Base-by-base conservation (phyloP, 2,797 vertebrate species). In the Gallinago solitaria region DNA sequence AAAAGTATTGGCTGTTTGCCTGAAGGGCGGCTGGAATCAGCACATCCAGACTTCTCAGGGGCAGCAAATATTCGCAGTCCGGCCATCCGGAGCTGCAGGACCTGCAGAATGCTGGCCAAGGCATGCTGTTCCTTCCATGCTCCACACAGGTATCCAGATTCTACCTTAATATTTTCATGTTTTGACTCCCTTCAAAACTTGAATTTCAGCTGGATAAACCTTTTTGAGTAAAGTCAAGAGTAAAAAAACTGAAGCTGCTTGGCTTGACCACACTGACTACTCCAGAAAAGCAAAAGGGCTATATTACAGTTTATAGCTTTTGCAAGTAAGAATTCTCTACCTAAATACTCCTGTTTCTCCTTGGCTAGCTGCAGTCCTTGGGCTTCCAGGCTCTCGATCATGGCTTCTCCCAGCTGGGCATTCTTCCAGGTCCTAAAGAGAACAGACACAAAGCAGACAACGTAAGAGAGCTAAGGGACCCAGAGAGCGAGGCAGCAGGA, bases 311-410 rank as follows among this genome's bases (percentile, higher is more conserved):
- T 87, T 78, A 33, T 10, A 10, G 5, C 21, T 68, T 76, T 78
- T n/a, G 37, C 21, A 59, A 93, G 35, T 33, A 53, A 51, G 53
- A 68, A 19, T 45, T 86, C 92, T 97, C 97, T 97, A 99, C 99
- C 99, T 97, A 99, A 98, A 90, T 99, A 99, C 78, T 99, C 99
- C 95, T 99, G 99, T 95, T 99, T 99, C 97, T 99, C 99, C 95
- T 99, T 99, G 80, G 99, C 99, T 94, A 99, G 97, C 98, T 99
- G 99, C 71, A 99, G 98, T 39, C 99, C 99, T 98, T 99, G 99
- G 61, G 99, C 99, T 97, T 99, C 99, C 97, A 99, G 98, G 93
- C 99, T 99, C 98, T 99, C 99, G 0, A 99, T 99, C 99, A 99
- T 99, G 89, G 99, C 99, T 97, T 99, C 99, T 47, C 99, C 99